Evolutionary conservation across 2,113 vertebrate genomes (phyloP), one percentile per base, ranked within the genome.

Genomic region (Elephantulus edwardii): DNA sequence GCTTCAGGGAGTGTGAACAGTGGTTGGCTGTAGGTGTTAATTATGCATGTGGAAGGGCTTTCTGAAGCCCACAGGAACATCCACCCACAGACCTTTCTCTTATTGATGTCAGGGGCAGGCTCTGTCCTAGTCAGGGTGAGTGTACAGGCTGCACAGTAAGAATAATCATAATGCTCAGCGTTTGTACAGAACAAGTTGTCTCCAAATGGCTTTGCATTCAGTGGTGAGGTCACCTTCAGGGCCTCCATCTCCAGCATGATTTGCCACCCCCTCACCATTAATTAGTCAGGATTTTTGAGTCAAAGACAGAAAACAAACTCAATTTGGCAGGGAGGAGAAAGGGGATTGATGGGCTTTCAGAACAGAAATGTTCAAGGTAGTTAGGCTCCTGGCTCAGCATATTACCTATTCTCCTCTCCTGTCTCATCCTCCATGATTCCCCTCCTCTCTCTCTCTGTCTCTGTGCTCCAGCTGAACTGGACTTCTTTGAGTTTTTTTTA

Each of bases 151-250:
- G 86, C 44, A 74, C 58, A 91, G 90, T 85, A 64, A 78, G 54
- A 60, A 88, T 88, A 84, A 94, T 96, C 88, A 96, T 56, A 54
- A 86, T 52, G 62, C 46, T 83, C 75, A 38, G 72, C 30, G 42
- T 88, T 86, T 77, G 94, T 90, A 90, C 92, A 74, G 94, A 96
- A 95, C 94, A 95, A n/a, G 83, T 92, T 94, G 90, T 93, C 92
- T 96, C 91, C 71, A 86, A 94, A 83, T 46, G 86, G 70, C 58
- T 95, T 76, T 88, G 52, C 35, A 46, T 92, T 95, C 83, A 88
- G 1, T 42, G 80, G 77, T 87, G 72, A 94, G 85, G 71, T 92
- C 85, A 94, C 78, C 50, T 68, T 90, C 70, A 46, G 62, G 46
- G 62, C 72, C 75, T 81, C 46, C 54, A 52, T 75, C 84, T 89